Evolutionary conservation across 2,797 vertebrate species (phyloP).

Genomic region (Bovichtus diacanthus): DNA sequence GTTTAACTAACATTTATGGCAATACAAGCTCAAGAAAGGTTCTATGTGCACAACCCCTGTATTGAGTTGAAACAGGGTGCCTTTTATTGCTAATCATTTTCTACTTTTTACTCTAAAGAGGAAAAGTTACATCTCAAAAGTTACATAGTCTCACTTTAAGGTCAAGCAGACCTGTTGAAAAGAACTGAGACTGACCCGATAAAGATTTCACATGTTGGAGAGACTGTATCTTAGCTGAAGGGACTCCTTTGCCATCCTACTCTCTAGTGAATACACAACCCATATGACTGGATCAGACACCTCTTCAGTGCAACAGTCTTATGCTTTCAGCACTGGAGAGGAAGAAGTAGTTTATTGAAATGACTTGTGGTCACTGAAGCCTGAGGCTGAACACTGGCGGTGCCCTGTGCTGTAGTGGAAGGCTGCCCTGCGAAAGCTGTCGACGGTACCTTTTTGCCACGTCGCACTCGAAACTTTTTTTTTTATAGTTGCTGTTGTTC

Average conservation of each 20-base stretch:
- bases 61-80: not conserved
- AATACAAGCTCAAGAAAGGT: not conserved
- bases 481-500: slow-evolving; percentile 25
- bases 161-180: slow-evolving; percentile 2
- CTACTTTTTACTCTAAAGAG: not conserved
- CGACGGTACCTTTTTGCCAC: slow-evolving; percentile 24
- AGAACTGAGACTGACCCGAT: not conserved
- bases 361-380: slow-evolving; percentile 54
- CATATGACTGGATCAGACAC: slow-evolving; percentile 51
- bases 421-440: slow-evolving; percentile 33
- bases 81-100: not conserved
- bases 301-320: slow-evolving; percentile 49
- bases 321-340: slow-evolving; percentile 32
- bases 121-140: not conserved
- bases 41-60: not conserved
- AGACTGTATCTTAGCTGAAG: too few relatives aligned
- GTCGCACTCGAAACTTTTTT: slow-evolving; percentile 32
- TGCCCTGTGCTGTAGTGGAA: slow-evolving; percentile 10
- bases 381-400: slow-evolving; percentile 36
- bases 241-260: too few relatives aligned
- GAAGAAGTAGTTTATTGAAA: slow-evolving; percentile 55
- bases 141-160: not conserved
- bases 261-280: slow-evolving; percentile 35
- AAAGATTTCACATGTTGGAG: slow-evolving; percentile 12
- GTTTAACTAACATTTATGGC: not conserved